A percentile compares a stretch with the other conserved stretches of the same genome.
phyloP scores from a whole-genome alignment of 1,140 invertebrate species.

The Mesaphorura yosii region DNA sequence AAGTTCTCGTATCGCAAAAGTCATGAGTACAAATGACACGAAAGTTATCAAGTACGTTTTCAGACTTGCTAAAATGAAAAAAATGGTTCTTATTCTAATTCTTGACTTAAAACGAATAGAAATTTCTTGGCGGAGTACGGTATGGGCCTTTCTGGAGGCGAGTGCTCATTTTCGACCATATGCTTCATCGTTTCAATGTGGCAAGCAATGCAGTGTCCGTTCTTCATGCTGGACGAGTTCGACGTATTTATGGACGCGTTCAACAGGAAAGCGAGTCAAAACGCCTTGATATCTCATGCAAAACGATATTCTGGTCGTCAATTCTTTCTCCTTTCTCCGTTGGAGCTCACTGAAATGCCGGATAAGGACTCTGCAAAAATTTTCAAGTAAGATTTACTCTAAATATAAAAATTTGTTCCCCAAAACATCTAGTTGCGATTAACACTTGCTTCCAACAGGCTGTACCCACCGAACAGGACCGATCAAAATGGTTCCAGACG shows the following conservation, averaged over 20 bases:
- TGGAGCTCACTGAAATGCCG: constrained; percentile 22
- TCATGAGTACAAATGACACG: neutral
- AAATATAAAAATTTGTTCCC: neutral
- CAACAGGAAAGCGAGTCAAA: constrained; percentile 26
- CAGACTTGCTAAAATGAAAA: neutral
- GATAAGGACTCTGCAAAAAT: constrained; percentile 7
- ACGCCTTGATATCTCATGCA: constrained; percentile 23
- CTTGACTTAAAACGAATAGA: neutral
- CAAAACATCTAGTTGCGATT: neutral
- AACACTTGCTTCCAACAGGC: neutral
- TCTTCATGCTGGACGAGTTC: constrained; percentile 94
- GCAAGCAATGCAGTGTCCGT: constrained; percentile 79
- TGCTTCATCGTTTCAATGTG: constrained; percentile 88
- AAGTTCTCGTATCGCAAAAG: neutral
- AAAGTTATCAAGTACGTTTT: neutral
- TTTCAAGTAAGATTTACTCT: constrained; percentile 12
- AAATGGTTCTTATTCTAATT: neutral
- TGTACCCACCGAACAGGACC: constrained; percentile 1
- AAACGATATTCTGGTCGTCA: constrained; percentile 10
- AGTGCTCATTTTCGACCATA: constrained; percentile 87
- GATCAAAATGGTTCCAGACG: neutral
- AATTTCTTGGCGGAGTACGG: constrained; percentile 22
- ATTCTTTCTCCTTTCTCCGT: constrained; percentile 27
- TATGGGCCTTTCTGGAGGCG: constrained; percentile 70
- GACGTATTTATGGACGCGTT: constrained; percentile 82